These are phyloP conservation scores for Hyperoodon ampullatus DNA, from an alignment of 2,113 vertebrate species.

Conservation along the genomic window DNA sequence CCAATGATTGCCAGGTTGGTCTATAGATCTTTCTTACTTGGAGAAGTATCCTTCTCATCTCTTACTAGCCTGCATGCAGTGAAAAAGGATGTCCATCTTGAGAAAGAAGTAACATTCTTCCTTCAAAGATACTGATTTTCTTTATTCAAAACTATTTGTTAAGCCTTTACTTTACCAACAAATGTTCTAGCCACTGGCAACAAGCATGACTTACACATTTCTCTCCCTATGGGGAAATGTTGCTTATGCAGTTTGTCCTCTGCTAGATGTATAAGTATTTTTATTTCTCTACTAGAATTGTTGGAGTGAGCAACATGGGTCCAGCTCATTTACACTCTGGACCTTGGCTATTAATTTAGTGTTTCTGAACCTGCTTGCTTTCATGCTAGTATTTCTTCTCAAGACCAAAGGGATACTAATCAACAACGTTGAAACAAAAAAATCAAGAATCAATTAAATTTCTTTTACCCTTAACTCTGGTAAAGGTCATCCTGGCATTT, in stretches of 20 bases:
- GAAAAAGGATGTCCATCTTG: background rate
- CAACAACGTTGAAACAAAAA: background rate
- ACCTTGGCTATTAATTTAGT: background rate
- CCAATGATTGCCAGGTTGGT: background rate
- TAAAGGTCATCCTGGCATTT: background rate
- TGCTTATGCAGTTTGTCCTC: background rate
- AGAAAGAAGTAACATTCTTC: background rate
- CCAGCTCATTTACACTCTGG: background rate
- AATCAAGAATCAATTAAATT: background rate
- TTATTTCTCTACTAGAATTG: background rate
- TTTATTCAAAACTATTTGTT: background rate
- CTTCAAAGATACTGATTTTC: background rate
- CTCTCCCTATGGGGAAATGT: background rate
- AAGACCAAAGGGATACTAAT: background rate
- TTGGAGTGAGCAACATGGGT: background rate
- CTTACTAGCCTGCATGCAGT: background rate
- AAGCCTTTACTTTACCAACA: background rate
- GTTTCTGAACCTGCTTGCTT: background rate
- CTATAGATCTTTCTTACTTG: background rate
- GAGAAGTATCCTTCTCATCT: background rate
- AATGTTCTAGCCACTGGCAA: background rate
- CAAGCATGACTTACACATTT: background rate
- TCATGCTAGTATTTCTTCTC: background rate
- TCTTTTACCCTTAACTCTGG: background rate
- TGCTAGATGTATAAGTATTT: background rate